Base-by-base conservation (phyloP, 2,888 invertebrate species). In the Lobophora halterata region DNA sequence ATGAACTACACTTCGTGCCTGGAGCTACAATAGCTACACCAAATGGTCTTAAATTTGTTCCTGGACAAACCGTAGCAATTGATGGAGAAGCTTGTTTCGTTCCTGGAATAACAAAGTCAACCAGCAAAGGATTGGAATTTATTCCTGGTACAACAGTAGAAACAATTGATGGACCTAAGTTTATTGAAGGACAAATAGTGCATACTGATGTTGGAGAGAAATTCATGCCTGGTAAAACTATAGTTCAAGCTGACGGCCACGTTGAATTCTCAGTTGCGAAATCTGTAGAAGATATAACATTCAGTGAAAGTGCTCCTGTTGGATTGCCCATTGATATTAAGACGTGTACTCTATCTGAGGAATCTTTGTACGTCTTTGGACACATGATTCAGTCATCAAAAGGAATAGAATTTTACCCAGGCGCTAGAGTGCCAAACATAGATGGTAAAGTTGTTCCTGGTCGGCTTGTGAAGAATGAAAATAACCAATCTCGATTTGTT, bases 381-480 rank as follows among this genome's bases (percentile, higher is more conserved):
- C 90, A 92, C 53, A 91, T 92, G 89, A 79, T 92, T 1, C 92
- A 92, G 71, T 90, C 91, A 3, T 73, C 80, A 5, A 89, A 89
- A 36, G 91, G 91, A 0, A 90, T 92, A 9, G 91, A 92, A 65
- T 92, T 92, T 58, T 90, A 90, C 55, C 91, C 92, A 1, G 90
- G 90, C 1, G 74, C 83, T 17, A 75, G 71, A 44, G 79, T 89
- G 11, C 88, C 89, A 1, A 76, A 74, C 58, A 55, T 78, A 21
- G 88, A 89, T 38, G 91, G 91, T 0, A 91, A 90, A 68, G 87
- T 91, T 9, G 89, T 91, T 0, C 91, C 92, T 0, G 92, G 92
- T 35, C 88, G 91, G 59, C 71, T 92, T 27, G 88, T 91, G 0
- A 89, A 90, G 53, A 90, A 89, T 50, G 90, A 89, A 42, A 78